Base-by-base conservation (phyloP, 30 jellyfish, hydroid and myxozoan genomes). In the Mastigias papua region DNA sequence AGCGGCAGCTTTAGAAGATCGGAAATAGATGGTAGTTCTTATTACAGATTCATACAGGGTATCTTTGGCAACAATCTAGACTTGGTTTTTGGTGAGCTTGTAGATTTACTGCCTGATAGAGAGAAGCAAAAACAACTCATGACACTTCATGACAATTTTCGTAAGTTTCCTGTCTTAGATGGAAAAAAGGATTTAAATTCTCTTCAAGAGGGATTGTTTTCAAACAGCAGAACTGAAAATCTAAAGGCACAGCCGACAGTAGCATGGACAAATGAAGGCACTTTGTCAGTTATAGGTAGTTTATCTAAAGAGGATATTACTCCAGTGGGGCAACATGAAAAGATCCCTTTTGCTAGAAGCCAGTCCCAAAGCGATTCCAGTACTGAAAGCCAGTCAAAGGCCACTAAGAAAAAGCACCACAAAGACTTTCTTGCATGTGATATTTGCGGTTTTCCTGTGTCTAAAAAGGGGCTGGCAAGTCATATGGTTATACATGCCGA, bases 1-100 rank as follows among this genome's bases (percentile, higher is more conserved):
- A 90, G 98, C 29, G 99, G 97, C 26, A 87, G 92, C 28, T 95
- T 90, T 75, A 95, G 99, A 16, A 75, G 96, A 30, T 94, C 96
- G 5, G 94, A 87, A 32, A 89, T 81, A 49, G 80, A 54, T 46
- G 92, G 78, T 8, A 29, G 61, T 2, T 48, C 28, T 64, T 95
- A 95, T 72, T 95, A 95, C 82, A 67, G 49, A 0, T 95, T 73
- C 21, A 90, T 90, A 11, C 10, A 26, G 15, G 80, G 69, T 34
- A 54, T 90, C 46, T 81, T 95, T 48, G 97, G 99, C 10, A 67
- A 67, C 0, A 86, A 90, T 49, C 57, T 95, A 28, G 92, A 95
- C 9, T 13, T 78, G 22, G 97, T 95, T 20, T 95, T 95, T 58
- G 78, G 86, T 19, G 99, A 95, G 70, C 65, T 95, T 62, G 99